Evolutionary conservation across 2,797 vertebrate genomes (phyloP), one percentile per base, ranked within the genome.

Genomic region (Capromys pilorides): DNA sequence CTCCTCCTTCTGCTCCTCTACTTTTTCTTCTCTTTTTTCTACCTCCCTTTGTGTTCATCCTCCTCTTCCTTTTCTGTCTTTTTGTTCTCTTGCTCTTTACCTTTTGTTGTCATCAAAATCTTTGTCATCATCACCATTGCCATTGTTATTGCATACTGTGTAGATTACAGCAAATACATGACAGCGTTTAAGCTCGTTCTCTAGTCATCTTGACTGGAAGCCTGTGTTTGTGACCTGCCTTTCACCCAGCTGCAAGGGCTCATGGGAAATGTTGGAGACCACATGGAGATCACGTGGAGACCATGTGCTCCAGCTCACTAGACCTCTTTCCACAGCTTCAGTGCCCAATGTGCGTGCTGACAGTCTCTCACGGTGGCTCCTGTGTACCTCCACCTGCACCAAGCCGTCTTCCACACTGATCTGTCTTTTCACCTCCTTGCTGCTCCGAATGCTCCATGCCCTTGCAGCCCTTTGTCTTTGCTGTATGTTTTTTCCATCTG

Each of bases 321-420:
- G 7, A 77, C 39, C 49, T 39, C 57, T 36, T 66, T 16, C 19
- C 64, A 1, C 3, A 21, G 61, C 22, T 19, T 1, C 7, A 33
- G 54, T 11, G 14, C 26, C 77, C 12, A 22, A 9, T 21, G 36
- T 31, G 26, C 22, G 6, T 28, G 22, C 0, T 0, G 11, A 64
- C 3, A 12, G n/a, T 45, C 39, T 5, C 0, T 1, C 28, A 51
- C 0, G 0, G 10, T 2, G 9, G 6, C 7, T 1, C 1, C 14
- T 5, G 41, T 62, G n/a, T 57, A 22, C 7, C 0, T 28, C 57
- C 0, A 0, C 5, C 77, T 57, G 11, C 31, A 2, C 1, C 0
- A 5, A 67, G 75, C 49, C 31, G 0, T 19, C 57, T 89, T 39
- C 51, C 85, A 57, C 19, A 11, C 39, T 0, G 9, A 26, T 49